Conservation (phyloP, 2,113 vertebrate species). For the Progne subis region DNA sequence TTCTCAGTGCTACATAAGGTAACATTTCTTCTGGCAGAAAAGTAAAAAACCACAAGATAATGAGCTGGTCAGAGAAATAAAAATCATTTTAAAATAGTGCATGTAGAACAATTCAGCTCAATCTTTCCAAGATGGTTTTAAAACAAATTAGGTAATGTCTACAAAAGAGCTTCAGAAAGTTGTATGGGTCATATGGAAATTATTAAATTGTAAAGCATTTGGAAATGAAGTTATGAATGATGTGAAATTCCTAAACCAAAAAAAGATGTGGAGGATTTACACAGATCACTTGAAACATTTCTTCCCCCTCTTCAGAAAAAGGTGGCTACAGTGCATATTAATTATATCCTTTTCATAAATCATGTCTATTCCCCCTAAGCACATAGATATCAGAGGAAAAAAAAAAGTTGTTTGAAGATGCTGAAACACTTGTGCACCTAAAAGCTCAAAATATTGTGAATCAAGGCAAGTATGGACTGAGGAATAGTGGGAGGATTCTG, state of each 20-base stretch:
- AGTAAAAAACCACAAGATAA: not conserved
- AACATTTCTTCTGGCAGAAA: not conserved
- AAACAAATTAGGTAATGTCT: constrained; percentile 56
- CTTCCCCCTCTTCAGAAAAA: not conserved
- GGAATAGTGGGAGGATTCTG: not conserved
- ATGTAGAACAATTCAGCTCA: constrained; percentile 8
- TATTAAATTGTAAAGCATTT: constrained; percentile 31
- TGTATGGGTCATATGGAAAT: constrained; percentile 37
- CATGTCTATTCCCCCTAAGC: not conserved
- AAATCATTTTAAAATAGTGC: not conserved
- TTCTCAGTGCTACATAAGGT: not conserved
- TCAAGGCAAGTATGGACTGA: not conserved
- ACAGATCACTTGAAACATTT: not conserved
- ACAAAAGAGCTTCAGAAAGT: constrained; percentile 38
- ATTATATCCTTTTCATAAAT: not conserved
- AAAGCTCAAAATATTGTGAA: not conserved
- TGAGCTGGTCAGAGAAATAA: not conserved
- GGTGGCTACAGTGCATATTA: not conserved
- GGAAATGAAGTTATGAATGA: constrained; percentile 45
- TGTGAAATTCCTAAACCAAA: constrained; percentile 31
- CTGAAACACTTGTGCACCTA: not conserved
- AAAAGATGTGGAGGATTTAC: constrained; percentile 31
- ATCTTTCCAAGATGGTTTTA: constrained; percentile 22
- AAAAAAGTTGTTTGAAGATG: not conserved
- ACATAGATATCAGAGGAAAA: rapidly evolving